A percentile compares a stretch with the other conserved stretches of the same genome.
Evolutionary conservation across 2,888 invertebrate genomes (phyloP).

Genomic region (Drosophila stalkeri): DNA sequence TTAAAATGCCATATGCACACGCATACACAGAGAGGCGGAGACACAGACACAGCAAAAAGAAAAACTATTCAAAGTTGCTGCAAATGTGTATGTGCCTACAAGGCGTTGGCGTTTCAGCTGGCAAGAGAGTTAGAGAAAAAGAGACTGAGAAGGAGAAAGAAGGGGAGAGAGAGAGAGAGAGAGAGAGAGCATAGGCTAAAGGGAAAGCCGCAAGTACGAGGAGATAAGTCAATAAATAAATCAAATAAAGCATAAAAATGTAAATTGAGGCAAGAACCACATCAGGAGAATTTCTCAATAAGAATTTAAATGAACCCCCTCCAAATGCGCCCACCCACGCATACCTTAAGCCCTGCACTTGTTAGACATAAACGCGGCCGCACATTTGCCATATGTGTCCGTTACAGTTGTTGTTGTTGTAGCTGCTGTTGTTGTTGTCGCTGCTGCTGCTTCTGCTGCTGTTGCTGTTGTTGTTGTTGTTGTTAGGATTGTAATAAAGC

Average conservation of each 20-base stretch:
- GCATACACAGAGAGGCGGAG: slow-evolving; percentile 22
- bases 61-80: slow-evolving; percentile 49
- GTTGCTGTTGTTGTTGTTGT: slow-evolving; percentile 9
- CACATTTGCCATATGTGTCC: slow-evolving; percentile 63
- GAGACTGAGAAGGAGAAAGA: background rate
- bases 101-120: slow-evolving; percentile 74
- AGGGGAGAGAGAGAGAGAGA: slow-evolving; percentile 5
- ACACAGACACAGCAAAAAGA: slow-evolving; percentile 33
- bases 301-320: slow-evolving; percentile 33
- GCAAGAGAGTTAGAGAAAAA: slow-evolving; percentile 9
- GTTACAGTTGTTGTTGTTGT: slow-evolving; percentile 11
- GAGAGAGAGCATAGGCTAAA: background rate
- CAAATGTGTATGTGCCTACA: slow-evolving; percentile 45
- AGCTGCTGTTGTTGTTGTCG: too few species aligned
- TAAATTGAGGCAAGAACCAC: slow-evolving; percentile 45
- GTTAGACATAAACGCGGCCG: slow-evolving; percentile 65
- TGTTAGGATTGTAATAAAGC: slow-evolving; percentile 66
- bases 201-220: slow-evolving; percentile 20
- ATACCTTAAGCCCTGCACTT: slow-evolving; percentile 45
- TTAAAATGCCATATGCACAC: slow-evolving; percentile 68
- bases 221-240: slow-evolving; percentile 65
- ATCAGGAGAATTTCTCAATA: slow-evolving; percentile 34
- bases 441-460: slow-evolving; percentile 25
- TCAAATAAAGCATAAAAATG: slow-evolving; percentile 65
- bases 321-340: background rate